phyloP scores from a whole-genome alignment of 2,797 vertebrate genomes.

The Tenualosa ilisha region DNA sequence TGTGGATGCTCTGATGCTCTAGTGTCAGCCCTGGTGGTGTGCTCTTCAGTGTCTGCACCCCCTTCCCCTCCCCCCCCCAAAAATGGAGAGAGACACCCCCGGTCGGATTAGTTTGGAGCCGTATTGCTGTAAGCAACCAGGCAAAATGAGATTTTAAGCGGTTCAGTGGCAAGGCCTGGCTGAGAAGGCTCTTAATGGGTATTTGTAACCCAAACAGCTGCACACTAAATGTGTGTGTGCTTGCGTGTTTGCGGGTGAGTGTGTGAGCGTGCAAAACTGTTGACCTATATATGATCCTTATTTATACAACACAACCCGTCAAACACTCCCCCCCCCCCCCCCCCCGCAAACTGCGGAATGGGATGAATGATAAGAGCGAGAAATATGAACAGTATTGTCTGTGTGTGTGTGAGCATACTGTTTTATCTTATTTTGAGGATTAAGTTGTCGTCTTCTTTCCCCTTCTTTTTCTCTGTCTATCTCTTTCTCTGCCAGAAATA shows the following conservation, averaged over 20 bases:
- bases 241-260: neutral
- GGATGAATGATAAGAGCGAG: neutral
- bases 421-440: neutral
- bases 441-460: neutral
- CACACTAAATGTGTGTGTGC: neutral
- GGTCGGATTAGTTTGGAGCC: neutral
- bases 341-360: neutral
- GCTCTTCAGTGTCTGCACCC: neutral
- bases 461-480: conserved; percentile 25
- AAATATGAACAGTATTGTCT: neutral
- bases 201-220: neutral
- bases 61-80: no score
- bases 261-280: neutral
- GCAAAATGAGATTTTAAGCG: conserved; percentile 6
- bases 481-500: conserved; percentile 63
- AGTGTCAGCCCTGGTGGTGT: neutral
- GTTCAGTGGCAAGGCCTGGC: neutral
- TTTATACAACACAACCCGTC: conserved; percentile 2
- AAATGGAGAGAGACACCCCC: neutral
- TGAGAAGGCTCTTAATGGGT: neutral
- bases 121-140: conserved; percentile 24
- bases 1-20: neutral
- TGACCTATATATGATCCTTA: neutral
- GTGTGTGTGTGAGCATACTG: neutral
- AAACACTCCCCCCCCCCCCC: neutral